phyloP scores from a whole-genome alignment of 2,797 vertebrate genomes.

The Sebastes cheni region DNA sequence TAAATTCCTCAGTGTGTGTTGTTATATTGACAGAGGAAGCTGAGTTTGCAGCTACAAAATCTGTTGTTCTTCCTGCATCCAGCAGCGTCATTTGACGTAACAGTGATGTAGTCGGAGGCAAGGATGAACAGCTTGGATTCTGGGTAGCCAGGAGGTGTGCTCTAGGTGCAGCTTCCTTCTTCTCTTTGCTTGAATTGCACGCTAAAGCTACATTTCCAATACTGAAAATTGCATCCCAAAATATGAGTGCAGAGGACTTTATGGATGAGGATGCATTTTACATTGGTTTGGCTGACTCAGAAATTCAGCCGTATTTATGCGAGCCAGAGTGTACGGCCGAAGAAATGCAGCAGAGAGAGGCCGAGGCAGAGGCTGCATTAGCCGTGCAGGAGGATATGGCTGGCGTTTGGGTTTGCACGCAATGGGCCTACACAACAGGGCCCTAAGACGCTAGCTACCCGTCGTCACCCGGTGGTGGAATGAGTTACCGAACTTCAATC shows the following conservation, averaged over 20 bases:
- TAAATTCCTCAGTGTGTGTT: neutral
- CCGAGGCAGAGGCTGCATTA: no score
- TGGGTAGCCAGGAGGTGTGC: neutral
- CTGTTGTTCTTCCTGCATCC: neutral
- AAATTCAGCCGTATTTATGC: neutral
- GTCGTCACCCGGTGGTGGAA: no score
- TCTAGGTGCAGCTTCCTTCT: neutral
- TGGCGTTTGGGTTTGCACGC: no score
- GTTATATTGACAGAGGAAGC: neutral
- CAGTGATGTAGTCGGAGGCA: neutral
- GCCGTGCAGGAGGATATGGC: no score
- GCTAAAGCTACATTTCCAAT: fast-evolving
- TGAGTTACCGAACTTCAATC: no score
- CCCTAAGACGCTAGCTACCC: no score
- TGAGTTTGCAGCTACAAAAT: neutral
- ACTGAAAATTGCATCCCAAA: neutral
- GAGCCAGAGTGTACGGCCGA: neutral
- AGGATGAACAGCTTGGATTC: neutral
- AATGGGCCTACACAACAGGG: no score
- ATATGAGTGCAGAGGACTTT: neutral
- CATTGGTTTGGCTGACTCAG: neutral
- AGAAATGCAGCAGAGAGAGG: neutral
- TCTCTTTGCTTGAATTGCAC: no score
- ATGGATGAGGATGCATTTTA: fast-evolving
- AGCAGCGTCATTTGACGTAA: fast-evolving